phyloP scores from a whole-genome alignment of 35 echinoderm and acorn worm genomes.

The Heliocidaris erythrogramma region DNA sequence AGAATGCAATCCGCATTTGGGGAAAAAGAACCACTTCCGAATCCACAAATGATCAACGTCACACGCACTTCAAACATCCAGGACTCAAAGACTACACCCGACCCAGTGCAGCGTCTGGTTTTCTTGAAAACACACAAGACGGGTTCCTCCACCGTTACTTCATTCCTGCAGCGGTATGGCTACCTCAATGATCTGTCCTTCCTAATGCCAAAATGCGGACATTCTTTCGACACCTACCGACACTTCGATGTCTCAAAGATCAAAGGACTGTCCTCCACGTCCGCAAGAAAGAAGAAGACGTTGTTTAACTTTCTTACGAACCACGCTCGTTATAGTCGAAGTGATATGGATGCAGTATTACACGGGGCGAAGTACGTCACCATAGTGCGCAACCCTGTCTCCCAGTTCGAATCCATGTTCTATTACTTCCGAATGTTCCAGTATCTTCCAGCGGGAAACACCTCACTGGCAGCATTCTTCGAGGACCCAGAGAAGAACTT shows the following conservation, averaged over 20 bases:
- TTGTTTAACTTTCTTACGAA: slow-evolving; percentile 48
- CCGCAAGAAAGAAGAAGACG: not conserved
- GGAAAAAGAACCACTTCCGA: not conserved
- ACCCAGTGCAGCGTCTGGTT: not conserved
- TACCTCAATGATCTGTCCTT: slow-evolving; percentile 14
- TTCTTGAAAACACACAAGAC: slow-evolving; percentile 57
- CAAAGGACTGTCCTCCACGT: not conserved
- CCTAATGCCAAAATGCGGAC: slow-evolving; percentile 26
- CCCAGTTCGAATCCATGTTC: slow-evolving; percentile 57
- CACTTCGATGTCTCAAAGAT: not conserved
- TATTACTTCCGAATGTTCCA: slow-evolving; percentile 36
- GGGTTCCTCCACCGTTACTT: slow-evolving; percentile 34
- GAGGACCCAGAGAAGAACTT: not conserved
- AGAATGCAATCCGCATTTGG: not conserved
- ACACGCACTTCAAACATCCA: not conserved
- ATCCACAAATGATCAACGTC: not conserved
- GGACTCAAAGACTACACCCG: not conserved
- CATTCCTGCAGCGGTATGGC: slow-evolving; percentile 45
- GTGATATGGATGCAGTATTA: slow-evolving; percentile 47
- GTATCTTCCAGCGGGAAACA: not conserved
- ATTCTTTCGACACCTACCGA: not conserved
- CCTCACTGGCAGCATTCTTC: slow-evolving; percentile 27
- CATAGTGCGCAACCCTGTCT: slow-evolving; percentile 47
- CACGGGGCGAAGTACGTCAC: slow-evolving; percentile 50
- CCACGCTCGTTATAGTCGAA: slow-evolving; percentile 54